These are phyloP conservation scores for Simalia tracyae DNA, from an alignment of 2,797 vertebrate genomes.

Conservation along the genomic window DNA sequence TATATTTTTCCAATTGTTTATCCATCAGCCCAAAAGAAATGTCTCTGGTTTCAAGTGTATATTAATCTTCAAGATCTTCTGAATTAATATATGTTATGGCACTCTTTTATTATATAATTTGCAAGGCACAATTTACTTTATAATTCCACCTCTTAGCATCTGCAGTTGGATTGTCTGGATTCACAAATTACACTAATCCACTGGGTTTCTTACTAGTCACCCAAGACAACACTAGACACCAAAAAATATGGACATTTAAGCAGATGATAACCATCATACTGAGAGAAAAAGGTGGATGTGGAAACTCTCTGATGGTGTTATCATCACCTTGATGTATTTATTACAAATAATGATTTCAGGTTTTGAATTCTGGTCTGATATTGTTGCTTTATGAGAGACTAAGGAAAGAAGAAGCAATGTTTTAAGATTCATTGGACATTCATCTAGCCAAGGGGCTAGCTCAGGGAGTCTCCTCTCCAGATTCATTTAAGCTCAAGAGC, in stretches of 20 bases:
- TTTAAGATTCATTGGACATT: background rate
- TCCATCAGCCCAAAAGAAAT: too few species aligned
- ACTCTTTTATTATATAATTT: background rate
- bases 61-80: too few species aligned
- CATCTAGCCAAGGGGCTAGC: background rate
- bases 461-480: background rate
- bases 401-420: background rate
- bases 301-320: background rate
- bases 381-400: background rate
- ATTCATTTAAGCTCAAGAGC: background rate
- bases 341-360: background rate
- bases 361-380: background rate
- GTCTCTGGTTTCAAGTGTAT: too few species aligned
- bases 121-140: background rate
- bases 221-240: background rate
- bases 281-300: background rate
- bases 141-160: background rate
- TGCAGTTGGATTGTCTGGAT: background rate
- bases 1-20: too few species aligned
- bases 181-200: background rate
- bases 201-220: background rate
- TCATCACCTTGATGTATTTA: background rate
- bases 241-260: background rate
- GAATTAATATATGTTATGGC: too few species aligned
- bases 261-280: background rate